These are phyloP conservation scores for Leptinotarsa haldemani DNA, from an alignment of 2,888 invertebrate genomes.

Conservation along the genomic window DNA sequence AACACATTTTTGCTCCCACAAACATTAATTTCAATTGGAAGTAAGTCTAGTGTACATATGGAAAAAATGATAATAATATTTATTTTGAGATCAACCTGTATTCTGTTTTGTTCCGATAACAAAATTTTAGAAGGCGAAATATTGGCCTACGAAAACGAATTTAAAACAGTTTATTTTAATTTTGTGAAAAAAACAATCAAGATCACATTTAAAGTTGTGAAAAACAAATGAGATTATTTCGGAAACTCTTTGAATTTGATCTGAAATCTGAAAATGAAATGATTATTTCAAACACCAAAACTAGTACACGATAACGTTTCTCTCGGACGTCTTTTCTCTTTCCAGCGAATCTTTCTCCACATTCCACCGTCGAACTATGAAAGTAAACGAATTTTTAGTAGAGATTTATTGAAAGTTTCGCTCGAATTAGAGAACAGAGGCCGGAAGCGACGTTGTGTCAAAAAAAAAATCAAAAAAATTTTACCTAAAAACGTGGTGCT, in stretches of 20 bases:
- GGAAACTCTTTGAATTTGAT: slow-evolving; percentile 39
- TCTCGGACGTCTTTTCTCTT: slow-evolving; percentile 26
- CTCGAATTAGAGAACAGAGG: neutral
- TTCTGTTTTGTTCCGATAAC: neutral
- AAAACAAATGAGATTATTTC: slow-evolving; percentile 38
- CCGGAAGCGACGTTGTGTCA: slow-evolving; percentile 7
- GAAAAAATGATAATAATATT: neutral
- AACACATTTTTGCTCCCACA: neutral
- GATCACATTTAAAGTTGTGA: slow-evolving; percentile 23
- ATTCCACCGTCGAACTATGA: slow-evolving; percentile 7
- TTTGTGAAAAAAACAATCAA: slow-evolving; percentile 12
- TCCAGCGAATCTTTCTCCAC: slow-evolving; percentile 11
- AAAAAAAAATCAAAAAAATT: slow-evolving; percentile 22
- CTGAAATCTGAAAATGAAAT: slow-evolving; percentile 34
- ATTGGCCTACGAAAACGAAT: slow-evolving; percentile 11
- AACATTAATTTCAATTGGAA: neutral
- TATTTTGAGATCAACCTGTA: neutral
- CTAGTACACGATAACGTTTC: slow-evolving; percentile 21
- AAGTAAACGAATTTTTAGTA: slow-evolving; percentile 5
- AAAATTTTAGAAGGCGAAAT: neutral
- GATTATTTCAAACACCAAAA: slow-evolving; percentile 21
- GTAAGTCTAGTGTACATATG: neutral
- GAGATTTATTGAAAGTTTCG: slow-evolving; percentile 13
- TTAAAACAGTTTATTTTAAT: slow-evolving; percentile 11
- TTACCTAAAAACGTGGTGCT: slow-evolving; percentile 45